A percentile compares a stretch with the other conserved stretches of the same genome.
These are phyloP conservation scores for Nematolebias whitei DNA, from an alignment of 2,113 vertebrate species.

Conservation along the genomic window DNA sequence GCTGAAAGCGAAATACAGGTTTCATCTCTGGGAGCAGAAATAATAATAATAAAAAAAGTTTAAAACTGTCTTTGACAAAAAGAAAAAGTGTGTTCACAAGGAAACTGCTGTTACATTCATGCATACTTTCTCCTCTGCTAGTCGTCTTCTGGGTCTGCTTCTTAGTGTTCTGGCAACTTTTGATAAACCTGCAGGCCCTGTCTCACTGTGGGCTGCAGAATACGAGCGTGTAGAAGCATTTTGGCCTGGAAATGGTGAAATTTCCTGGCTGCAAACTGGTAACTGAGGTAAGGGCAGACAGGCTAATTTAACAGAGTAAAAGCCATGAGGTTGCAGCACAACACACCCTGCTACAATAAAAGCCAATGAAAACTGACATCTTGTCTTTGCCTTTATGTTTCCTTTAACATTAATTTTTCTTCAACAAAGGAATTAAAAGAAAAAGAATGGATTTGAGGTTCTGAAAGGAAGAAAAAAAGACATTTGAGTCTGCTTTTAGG, in stretches of 20 bases:
- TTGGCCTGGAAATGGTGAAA: constrained; percentile 1
- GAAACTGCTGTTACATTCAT: constrained; percentile 65
- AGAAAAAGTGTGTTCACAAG: constrained; percentile 25
- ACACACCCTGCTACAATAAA: constrained; percentile 70
- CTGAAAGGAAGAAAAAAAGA: constrained; percentile 55
- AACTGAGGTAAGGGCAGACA: constrained; percentile 28
- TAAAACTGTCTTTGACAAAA: constrained; percentile 23
- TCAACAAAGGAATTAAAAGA: constrained; percentile 64
- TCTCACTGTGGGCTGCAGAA: background rate
- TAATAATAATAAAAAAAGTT: constrained; percentile 24
- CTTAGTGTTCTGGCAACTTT: constrained; percentile 19
- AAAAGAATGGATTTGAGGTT: constrained; percentile 76
- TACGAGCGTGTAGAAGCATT: background rate
- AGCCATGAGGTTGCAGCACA: constrained; percentile 22
- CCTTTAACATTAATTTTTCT: constrained; percentile 71
- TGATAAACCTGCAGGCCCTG: constrained; percentile 7
- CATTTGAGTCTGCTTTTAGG: constrained; percentile 11
- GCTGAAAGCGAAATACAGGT: constrained; percentile 42
- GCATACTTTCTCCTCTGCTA: constrained; percentile 28
- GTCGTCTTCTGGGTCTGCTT: constrained; percentile 20
- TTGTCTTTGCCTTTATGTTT: constrained; percentile 39
- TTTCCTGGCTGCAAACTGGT: constrained; percentile 1
- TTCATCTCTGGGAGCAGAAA: constrained; percentile 45
- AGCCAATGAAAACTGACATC: constrained; percentile 69
- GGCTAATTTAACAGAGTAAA: constrained; percentile 9